Conservation (phyloP, 2,113 vertebrate species). For the Anoplopoma fimbria region DNA sequence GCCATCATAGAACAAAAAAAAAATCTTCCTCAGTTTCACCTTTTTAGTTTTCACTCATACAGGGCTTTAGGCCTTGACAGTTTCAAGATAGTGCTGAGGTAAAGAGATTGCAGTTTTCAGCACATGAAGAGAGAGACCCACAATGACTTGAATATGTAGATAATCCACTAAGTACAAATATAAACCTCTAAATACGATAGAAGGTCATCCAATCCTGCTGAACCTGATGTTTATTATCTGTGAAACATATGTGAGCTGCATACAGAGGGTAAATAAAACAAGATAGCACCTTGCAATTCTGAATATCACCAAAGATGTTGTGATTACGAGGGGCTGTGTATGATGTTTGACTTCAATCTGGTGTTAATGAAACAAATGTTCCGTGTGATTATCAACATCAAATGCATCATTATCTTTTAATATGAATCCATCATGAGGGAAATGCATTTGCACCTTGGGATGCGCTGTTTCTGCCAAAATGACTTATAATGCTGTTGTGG, state of each 20-base stretch:
- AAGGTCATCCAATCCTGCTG: not conserved
- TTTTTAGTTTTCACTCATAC: constrained; percentile 2
- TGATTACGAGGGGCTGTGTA: not conserved
- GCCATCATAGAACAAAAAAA: constrained; percentile 18
- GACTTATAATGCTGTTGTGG: not conserved
- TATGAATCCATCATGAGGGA: not conserved
- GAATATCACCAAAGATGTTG: not conserved
- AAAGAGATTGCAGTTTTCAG: constrained; percentile 3
- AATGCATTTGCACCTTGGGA: not conserved
- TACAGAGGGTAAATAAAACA: not conserved
- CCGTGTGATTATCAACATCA: not conserved
- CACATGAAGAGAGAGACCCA: not conserved
- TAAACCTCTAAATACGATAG: not conserved
- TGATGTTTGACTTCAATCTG: not conserved
- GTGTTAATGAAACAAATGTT: not conserved
- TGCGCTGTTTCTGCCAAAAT: constrained; percentile 2
- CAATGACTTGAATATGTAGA: not conserved
- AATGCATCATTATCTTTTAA: not conserved
- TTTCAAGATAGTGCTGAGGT: constrained; percentile 21
- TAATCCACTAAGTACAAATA: not conserved
- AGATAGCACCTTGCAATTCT: not conserved
- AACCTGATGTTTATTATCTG: not conserved
- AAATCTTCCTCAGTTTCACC: not conserved
- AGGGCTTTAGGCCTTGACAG: constrained; percentile 45
- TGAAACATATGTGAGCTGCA: not conserved